Conservation (phyloP, 2,888 invertebrate genomes). For the Orthosia incerta region DNA sequence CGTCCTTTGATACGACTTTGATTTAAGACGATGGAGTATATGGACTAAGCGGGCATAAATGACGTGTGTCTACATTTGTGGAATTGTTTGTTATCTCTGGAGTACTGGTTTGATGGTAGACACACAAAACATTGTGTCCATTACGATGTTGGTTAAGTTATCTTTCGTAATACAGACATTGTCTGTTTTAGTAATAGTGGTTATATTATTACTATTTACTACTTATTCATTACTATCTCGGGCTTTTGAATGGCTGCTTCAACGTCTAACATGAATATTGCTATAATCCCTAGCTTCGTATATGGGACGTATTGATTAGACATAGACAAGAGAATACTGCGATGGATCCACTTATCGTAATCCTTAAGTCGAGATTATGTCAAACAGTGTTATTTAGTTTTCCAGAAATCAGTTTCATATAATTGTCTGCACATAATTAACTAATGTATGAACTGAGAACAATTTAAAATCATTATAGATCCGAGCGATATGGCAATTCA, state of each 20-base stretch:
- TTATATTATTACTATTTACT: too few relatives aligned
- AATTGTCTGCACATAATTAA: too few relatives aligned
- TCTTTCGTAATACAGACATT: background rate
- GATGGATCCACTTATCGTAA: background rate
- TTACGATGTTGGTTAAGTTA: background rate
- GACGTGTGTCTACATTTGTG: constrained; percentile 30
- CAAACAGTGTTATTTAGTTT: background rate
- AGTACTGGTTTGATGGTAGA: constrained; percentile 11
- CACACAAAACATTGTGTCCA: background rate
- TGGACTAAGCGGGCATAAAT: constrained; percentile 35
- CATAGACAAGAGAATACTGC: background rate
- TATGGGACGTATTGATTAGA: constrained; percentile 13
- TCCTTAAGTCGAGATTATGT: background rate
- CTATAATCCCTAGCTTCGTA: background rate
- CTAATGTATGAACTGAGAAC: background rate
- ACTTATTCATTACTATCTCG: background rate
- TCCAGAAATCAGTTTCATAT: background rate
- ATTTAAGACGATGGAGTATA: constrained; percentile 42
- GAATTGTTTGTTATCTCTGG: constrained; percentile 20
- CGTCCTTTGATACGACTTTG: constrained; percentile 54
- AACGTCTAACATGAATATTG: background rate
- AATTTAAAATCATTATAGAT: background rate
- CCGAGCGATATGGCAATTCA: background rate
- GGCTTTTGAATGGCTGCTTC: background rate
- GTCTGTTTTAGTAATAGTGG: background rate